These are phyloP conservation scores for Puma concolor DNA, from an alignment of 2,113 vertebrate genomes.

Conservation along the genomic window DNA sequence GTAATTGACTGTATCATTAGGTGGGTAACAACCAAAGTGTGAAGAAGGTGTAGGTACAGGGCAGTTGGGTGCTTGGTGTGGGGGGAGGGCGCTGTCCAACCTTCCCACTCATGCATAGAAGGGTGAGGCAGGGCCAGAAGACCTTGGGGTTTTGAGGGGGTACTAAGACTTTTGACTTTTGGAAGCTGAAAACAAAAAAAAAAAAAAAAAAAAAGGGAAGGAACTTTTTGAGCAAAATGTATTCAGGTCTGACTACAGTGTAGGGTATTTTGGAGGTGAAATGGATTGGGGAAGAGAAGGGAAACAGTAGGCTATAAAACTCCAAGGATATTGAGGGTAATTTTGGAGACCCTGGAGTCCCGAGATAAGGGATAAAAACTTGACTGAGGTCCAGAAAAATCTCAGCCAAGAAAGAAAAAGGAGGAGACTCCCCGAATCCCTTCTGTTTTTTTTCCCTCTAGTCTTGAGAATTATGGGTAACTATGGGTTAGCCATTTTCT, in stretches of 20 bases:
- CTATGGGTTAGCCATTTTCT: too few relatives aligned
- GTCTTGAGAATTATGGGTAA: neutral
- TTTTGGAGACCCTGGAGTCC: neutral
- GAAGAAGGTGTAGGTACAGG: neutral
- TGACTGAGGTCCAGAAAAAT: neutral
- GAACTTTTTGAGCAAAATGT: neutral
- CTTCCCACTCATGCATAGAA: neutral
- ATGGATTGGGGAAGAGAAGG: neutral
- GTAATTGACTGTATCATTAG: too few relatives aligned
- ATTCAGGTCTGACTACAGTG: neutral
- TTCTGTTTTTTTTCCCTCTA: neutral
- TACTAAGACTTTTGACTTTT: neutral
- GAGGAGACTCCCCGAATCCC: rapidly evolving
- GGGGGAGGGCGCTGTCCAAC: neutral
- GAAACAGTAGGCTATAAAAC: neutral
- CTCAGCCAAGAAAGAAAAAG: neutral
- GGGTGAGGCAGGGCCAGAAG: rapidly evolving
- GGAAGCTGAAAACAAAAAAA: neutral
- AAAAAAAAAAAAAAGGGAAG: too few relatives aligned
- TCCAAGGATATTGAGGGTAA: neutral
- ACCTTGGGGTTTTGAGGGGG: neutral
- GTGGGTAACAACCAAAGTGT: neutral
- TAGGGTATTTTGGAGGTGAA: neutral
- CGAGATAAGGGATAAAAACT: neutral
- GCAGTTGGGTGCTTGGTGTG: neutral